Base-by-base conservation (phyloP, 2,888 invertebrate genomes). In the Cantharis nigra region DNA sequence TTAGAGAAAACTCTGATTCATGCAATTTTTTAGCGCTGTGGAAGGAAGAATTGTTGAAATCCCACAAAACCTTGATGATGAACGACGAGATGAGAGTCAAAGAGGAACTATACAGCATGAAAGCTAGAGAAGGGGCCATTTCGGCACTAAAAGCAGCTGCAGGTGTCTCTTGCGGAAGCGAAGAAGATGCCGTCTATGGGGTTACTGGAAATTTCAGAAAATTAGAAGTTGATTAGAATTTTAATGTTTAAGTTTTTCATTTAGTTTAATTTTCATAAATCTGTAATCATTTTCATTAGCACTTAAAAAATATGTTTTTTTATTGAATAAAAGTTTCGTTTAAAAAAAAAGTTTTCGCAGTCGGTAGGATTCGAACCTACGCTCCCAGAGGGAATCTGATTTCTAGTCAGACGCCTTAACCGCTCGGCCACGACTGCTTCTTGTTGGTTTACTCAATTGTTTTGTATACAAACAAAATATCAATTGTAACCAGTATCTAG, bases 301-400 rank as follows among this genome's bases (percentile, higher is more conserved):
- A n/a, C n/a, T n/a, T 49, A 49, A 0, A 13, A 13, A 33, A 30
- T 30, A 13, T 33, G 5, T 33, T n/a, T 49, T 49, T 49, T n/a
- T 49, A 49, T 49, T 26, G 1, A 26, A 26, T 26, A 26, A 26
- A 26, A 9, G 9, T 26, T 26, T 26, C 9, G 7, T 9, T 9
- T 9, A 26, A 62, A 71, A 75, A 74, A 75, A 70, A 63, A 64
- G 3, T 23, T 23, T 67, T 30, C 94, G 94, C 94, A 94, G 94
- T 92, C 93, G 93, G 94, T 93, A 94, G 94, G 94, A 94, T 93
- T 94, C 94, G 94, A 94, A 94, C 94, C 94, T 94, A 94, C 94
- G 94, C 94, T 94, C 94, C 94, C 94, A 94, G 93, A 94, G 94
- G 94, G 94, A 94, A 94, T 94, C 94, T 94, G 94, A 94, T 94